Evolutionary conservation across 2,888 invertebrate species (phyloP).

Genomic region (Ypsolopha sequella): DNA sequence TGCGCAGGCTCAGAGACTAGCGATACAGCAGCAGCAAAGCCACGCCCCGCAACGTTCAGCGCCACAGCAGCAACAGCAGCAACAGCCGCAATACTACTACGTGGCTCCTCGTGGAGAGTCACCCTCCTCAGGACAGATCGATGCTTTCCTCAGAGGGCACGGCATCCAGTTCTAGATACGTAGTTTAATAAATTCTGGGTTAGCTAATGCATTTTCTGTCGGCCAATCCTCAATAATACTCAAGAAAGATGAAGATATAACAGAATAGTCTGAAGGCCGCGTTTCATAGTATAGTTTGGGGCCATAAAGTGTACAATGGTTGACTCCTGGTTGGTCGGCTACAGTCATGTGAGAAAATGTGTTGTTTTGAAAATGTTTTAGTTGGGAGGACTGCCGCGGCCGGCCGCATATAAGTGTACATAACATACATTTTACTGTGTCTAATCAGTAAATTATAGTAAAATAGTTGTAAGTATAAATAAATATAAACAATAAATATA

Average conservation of each 20-base stretch:
- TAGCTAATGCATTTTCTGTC: constrained; percentile 3
- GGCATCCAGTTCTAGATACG: constrained; percentile 72
- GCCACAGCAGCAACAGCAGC: constrained; percentile 14
- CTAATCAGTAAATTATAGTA: constrained; percentile 53
- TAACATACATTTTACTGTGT: constrained; percentile 49
- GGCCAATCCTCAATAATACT: constrained; percentile 1
- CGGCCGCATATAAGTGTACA: constrained; percentile 39
- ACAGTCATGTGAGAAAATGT: constrained; percentile 25
- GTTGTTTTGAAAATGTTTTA: constrained; percentile 11
- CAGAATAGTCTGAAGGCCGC: not conserved
- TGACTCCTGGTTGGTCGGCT: constrained; percentile 23
- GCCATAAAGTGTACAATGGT: not conserved
- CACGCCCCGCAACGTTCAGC: constrained; percentile 47
- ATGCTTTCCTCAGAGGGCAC: constrained; percentile 82
- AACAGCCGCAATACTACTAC: constrained; percentile 56
- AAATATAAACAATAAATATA: constrained; percentile 17
- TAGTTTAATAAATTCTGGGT: constrained; percentile 11
- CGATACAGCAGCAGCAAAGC: constrained; percentile 26
- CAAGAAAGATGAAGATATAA: not conserved
- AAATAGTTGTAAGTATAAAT: constrained; percentile 42
- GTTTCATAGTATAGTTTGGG: not conserved
- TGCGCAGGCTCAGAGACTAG: constrained; percentile 55
- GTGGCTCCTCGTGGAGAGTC: constrained; percentile 64
- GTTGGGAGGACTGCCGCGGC: constrained; percentile 28
- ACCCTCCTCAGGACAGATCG: constrained; percentile 78